Percentiles rank a stretch among this genome's conserved stretches.
These are phyloP conservation scores for Halictus ligatus DNA, from an alignment of 2,888 invertebrate genomes.

Conservation along the genomic window DNA sequence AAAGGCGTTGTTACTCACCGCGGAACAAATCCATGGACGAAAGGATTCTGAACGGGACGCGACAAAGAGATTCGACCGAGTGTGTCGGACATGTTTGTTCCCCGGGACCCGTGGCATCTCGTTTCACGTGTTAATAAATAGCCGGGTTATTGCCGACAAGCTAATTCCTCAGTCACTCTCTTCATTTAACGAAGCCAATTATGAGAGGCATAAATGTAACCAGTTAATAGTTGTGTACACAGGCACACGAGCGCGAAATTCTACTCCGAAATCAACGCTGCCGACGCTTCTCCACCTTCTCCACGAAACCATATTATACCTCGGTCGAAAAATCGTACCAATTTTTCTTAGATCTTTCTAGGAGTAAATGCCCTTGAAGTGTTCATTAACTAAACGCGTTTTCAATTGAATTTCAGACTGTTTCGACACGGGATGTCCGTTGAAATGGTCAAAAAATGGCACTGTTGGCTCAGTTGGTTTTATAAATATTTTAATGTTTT, in stretches of 20 bases:
- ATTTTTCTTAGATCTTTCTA: background rate
- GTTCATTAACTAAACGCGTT: background rate
- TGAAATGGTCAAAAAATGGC: no score
- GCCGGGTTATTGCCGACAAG: constrained; percentile 82
- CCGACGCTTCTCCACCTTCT: constrained; percentile 18
- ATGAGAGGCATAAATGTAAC: constrained; percentile 83
- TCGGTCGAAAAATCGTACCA: background rate
- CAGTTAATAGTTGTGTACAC: constrained; percentile 82
- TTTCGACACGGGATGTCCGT: no score
- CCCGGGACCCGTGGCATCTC: constrained; percentile 59
- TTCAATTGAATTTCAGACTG: background rate
- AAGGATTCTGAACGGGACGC: background rate
- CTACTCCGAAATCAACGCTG: constrained; percentile 36
- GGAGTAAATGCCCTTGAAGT: background rate
- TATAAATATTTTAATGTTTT: no score
- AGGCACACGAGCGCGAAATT: constrained; percentile 70
- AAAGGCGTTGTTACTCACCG: background rate
- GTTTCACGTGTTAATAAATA: constrained; percentile 83
- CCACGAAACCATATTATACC: background rate
- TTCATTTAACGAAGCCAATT: constrained; percentile 83
- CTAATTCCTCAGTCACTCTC: constrained; percentile 83
- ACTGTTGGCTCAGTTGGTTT: no score
- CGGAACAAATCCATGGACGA: background rate
- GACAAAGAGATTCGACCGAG: constrained; percentile 29
- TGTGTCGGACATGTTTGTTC: constrained; percentile 43